Evolutionary conservation across 2,113 vertebrate genomes (phyloP).

Genomic region (Grammomys surdaster): DNA sequence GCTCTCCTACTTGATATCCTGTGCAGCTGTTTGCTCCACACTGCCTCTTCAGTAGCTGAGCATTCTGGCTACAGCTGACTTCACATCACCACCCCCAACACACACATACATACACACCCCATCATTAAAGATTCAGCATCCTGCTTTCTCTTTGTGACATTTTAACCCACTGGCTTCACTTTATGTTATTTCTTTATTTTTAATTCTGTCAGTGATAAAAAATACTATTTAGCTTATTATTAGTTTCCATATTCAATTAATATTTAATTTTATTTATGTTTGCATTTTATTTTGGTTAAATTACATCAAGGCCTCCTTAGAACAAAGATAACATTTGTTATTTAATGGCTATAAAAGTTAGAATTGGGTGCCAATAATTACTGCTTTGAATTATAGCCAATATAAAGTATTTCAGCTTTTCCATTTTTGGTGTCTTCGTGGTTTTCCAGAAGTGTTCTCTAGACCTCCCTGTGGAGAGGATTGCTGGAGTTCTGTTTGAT

Average conservation of each 20-base stretch:
- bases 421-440: background rate
- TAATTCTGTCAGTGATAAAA: slow-evolving; percentile 19
- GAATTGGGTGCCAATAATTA: background rate
- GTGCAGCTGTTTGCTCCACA: background rate
- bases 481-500: background rate
- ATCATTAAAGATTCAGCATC: slow-evolving; percentile 50
- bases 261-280: slow-evolving; percentile 34
- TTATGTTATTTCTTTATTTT: slow-evolving; percentile 64
- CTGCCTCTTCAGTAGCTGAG: background rate
- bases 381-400: slow-evolving; percentile 7
- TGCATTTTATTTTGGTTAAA: slow-evolving; percentile 9
- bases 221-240: slow-evolving; percentile 33
- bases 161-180: slow-evolving; percentile 61
- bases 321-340: background rate
- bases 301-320: background rate
- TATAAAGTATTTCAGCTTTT: background rate
- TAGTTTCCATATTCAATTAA: slow-evolving; percentile 39
- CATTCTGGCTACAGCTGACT: background rate
- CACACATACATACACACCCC: background rate
- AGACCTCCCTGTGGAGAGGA: background rate
- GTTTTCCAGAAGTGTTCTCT: background rate
- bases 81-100: background rate
- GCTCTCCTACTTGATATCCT: background rate
- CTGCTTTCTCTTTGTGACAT: slow-evolving; percentile 48
- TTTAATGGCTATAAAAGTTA: slow-evolving; percentile 5